Evolutionary conservation across 2,888 invertebrate genomes (phyloP).

Genomic region (Phyllotreta striolata): DNA sequence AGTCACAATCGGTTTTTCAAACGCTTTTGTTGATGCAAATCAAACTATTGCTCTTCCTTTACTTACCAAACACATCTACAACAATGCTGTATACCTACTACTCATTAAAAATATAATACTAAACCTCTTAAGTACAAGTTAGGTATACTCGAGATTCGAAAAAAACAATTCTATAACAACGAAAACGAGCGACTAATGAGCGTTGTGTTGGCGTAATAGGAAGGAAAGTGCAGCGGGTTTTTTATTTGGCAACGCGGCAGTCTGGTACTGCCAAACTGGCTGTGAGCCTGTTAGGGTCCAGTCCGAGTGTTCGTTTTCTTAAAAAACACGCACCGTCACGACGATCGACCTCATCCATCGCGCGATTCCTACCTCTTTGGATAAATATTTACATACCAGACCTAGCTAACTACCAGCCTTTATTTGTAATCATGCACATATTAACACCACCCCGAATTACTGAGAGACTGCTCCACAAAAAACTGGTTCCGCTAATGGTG

Average conservation of each 20-base stretch:
- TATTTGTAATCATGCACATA: conserved; percentile 53
- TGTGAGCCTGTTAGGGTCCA: conserved; percentile 48
- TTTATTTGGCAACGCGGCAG: conserved; percentile 37
- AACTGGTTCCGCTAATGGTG: neutral
- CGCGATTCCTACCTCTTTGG: conserved; percentile 53
- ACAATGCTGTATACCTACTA: too few species aligned
- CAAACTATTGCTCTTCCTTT: conserved; percentile 1
- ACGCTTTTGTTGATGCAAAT: too few species aligned
- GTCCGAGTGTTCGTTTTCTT: conserved; percentile 23
- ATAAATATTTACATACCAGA: conserved; percentile 59
- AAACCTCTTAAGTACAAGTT: too few species aligned
- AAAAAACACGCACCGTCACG: conserved; percentile 40
- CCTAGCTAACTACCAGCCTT: conserved; percentile 54
- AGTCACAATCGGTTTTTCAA: too few species aligned
- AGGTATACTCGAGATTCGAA: neutral
- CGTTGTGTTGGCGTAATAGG: neutral
- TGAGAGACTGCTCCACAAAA: conserved; percentile 35
- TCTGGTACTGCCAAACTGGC: conserved; percentile 57
- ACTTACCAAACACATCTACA: neutral
- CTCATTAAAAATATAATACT: too few species aligned
- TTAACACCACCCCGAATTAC: conserved; percentile 50
- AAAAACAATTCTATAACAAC: neutral
- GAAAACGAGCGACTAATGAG: neutral
- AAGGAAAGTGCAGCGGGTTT: neutral
- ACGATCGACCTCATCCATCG: conserved; percentile 28